Base-by-base conservation (phyloP, 2,888 invertebrate genomes). In the Gari tellinella region DNA sequence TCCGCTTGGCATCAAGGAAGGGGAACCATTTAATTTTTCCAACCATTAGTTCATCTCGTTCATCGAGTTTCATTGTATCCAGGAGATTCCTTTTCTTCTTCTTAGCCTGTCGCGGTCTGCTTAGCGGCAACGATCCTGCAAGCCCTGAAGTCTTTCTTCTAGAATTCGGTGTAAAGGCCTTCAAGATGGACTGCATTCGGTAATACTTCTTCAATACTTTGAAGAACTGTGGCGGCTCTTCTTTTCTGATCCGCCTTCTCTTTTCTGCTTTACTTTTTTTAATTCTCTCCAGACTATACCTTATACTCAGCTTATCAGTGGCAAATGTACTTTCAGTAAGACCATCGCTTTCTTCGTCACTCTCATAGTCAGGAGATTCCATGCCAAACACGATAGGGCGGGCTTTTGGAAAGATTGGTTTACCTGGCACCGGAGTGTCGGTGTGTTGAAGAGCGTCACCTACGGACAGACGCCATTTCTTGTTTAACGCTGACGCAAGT, bases 221-320 rank as follows among this genome's bases (percentile, higher is more conserved):
- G 19, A 43, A 46, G 8, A 72, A 48, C 10, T 26, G 19, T 12
- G 48, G 14, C 15, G 51, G 48, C 2, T 25, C 41, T 51, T 52
- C 43, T 19, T 45, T 45, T 61, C 55, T 25, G 4, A 10, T 31
- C 31, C 4, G 4, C 26, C 25, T 38, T 25, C 53, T 38, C 17
- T 51, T 43, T 12, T 26, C 31, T 49, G 26, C 45, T 45, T 49
- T 56, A 40, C 57, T 49, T 31, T 31, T 49, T 31, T 53, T 60
- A 0, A 83, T 64, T 43, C 62, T 65, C 51, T 80, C 80, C 19
- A 79, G 57, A 31, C 83, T 83, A 67, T 80, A 81, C 2, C 56
- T 55, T 1, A 67, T 53, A 48, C 79, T 74, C 8, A 80, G 69
- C 37, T 73, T 76, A 8, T 61, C 72, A 0, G 79, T 66, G 40